Evolutionary conservation across 2,797 vertebrate species (phyloP), one percentile per base, ranked within the genome.

Genomic region (Ctenochaetus hawaiiensis): DNA sequence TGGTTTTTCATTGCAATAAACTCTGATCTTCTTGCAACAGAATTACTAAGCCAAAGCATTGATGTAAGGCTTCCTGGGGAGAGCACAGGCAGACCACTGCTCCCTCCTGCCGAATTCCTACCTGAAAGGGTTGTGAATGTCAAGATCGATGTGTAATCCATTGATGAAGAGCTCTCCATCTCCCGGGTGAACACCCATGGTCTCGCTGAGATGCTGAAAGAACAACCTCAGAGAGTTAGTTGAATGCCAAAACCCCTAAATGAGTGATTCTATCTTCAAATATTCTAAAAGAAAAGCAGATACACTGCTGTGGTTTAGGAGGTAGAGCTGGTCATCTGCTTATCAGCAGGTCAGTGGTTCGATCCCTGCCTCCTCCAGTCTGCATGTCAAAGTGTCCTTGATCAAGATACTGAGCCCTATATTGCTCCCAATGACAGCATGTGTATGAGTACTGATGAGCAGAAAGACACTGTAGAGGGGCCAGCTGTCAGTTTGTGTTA

Each of bases 61-160:
- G 54, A 56, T 75, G 34, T 65, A 58, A 67, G 47, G 44, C 49
- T 72, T 64, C 67, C 78, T 60, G 45, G 17, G 43, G 61, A 73
- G 76, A 80, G 48, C 47, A 41, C n/a, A 67, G 67, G 39, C 60
- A 73, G 57, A 69, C 58, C 18, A 43, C 57, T 10, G 16, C 17
- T 53, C 49, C 70, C 23, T 72, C 69, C 66, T 72, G 62, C 77
- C 77, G 75, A 70, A 83, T 20, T 78, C 72, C 45, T 95, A 99
- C 98, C 97, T 98, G 88, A 99, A 99, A 68, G 97, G 93, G 91
- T 98, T 97, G 81, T 96, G 96, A 92, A 93, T 72, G 85, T 97
- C 95, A 81, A 97, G 81, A 87, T 99, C 97, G 89, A 99, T 92
- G 81, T 76, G 96, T 86, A 98, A 91, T 22, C 98, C 98, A 26